Evolutionary conservation across 2,888 invertebrate species (phyloP).

Genomic region (Hirtodrosophila histrioides): DNA sequence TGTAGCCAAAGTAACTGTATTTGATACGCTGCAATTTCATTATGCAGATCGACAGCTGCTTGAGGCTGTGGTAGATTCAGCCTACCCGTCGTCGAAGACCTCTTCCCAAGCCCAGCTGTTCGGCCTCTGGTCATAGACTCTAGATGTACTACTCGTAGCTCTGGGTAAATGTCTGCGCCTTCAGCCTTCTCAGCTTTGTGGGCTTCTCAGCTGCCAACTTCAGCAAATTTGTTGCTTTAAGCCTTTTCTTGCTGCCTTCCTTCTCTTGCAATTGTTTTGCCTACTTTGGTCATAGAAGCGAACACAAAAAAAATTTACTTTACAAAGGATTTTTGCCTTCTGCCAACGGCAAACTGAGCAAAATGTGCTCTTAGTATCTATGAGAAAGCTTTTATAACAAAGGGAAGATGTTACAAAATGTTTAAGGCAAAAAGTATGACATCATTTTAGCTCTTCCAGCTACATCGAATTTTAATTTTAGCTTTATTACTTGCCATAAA

Average conservation of each 20-base stretch:
- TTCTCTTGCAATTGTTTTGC: conserved; percentile 27
- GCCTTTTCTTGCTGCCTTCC: conserved; percentile 25
- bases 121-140: conserved; percentile 14
- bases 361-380: background rate
- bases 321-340: conserved; percentile 37
- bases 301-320: conserved; percentile 18
- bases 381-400: background rate
- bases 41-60: conserved; percentile 68
- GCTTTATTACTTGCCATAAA: too few species aligned
- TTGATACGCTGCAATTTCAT: conserved; percentile 61
- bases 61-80: conserved; percentile 9
- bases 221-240: conserved; percentile 23
- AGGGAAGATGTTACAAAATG: too few species aligned
- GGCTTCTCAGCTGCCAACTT: conserved; percentile 18
- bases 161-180: conserved; percentile 12
- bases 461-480: too few species aligned
- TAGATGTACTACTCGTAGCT: background rate
- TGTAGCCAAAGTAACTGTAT: conserved; percentile 58
- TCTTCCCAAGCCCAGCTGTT: conserved; percentile 1
- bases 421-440: too few species aligned
- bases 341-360: conserved; percentile 9
- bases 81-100: conserved; percentile 25
- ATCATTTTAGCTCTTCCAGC: too few species aligned
- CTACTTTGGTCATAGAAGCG: conserved; percentile 34
- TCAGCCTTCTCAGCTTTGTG: conserved; percentile 14